phyloP scores from a whole-genome alignment of 1,140 invertebrate genomes.

The Drosophila burlai region DNA sequence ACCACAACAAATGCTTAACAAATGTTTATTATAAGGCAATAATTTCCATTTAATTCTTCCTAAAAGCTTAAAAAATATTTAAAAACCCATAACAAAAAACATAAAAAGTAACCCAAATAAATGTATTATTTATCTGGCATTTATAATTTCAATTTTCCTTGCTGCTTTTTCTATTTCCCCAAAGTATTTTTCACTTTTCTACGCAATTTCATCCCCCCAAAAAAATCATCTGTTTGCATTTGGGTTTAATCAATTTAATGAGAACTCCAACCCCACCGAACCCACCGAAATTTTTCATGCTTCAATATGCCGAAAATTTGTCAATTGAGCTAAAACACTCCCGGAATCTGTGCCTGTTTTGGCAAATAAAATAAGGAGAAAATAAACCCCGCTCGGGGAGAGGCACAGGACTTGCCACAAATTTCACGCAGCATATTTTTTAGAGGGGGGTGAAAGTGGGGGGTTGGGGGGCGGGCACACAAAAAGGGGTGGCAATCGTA shows the following conservation, averaged over 20 bases:
- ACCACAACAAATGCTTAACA: no score
- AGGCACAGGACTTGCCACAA: conserved; percentile 46
- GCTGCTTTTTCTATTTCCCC: not conserved
- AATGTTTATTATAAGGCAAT: no score
- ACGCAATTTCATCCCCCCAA: not conserved
- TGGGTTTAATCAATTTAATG: conserved; percentile 70
- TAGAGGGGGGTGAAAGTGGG: not conserved
- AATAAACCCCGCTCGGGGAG: conserved; percentile 6
- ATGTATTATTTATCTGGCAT: not conserved
- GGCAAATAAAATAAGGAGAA: conserved; percentile 10
- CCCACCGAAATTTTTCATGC: conserved; percentile 53
- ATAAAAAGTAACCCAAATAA: not conserved
- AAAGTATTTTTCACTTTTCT: conserved; percentile 15
- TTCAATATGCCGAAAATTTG: conserved; percentile 66
- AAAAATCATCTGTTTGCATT: conserved; percentile 24
- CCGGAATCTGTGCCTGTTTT: conserved; percentile 1
- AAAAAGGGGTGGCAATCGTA: conserved; percentile 30
- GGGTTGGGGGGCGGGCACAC: not conserved
- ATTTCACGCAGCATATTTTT: conserved; percentile 67
- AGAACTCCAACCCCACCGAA: conserved; percentile 1
- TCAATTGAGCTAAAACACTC: conserved; percentile 33
- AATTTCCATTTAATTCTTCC: no score
- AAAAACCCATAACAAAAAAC: not conserved
- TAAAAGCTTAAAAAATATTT: not conserved
- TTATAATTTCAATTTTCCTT: not conserved